Evolutionary conservation across 1,140 invertebrate genomes (phyloP).

Genomic region (Anagrus nilaparvatae): DNA sequence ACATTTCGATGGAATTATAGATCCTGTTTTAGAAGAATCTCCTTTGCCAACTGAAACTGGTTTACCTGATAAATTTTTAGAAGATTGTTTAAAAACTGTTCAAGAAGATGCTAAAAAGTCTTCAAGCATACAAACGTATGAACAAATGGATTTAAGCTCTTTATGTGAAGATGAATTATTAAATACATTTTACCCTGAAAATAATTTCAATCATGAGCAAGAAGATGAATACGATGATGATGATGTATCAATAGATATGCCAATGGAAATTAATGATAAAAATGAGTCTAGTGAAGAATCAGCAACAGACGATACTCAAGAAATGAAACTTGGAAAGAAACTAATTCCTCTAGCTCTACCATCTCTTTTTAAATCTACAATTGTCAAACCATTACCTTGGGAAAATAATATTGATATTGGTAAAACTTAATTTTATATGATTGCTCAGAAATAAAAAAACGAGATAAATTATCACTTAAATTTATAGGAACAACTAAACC

Average conservation of each 20-base stretch:
- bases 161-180: no score
- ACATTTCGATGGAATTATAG: constrained; percentile 7
- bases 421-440: no score
- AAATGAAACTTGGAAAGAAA: constrained; percentile 2
- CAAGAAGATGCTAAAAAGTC: neutral
- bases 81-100: neutral
- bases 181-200: no score
- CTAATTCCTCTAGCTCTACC: constrained; percentile 5
- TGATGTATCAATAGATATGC: neutral
- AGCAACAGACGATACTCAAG: neutral
- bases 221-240: neutral
- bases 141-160: no score
- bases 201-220: no score
- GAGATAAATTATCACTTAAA: neutral
- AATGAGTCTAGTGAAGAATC: neutral
- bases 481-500: constrained; percentile 4
- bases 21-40: constrained; percentile 1
- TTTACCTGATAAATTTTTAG: neutral
- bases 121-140: no score
- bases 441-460: constrained; percentile 1
- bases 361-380: constrained; percentile 5
- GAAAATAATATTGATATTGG: no score
- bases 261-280: no score
- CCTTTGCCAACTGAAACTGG: constrained; percentile 3
- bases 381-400: constrained; percentile 11